phyloP scores from a whole-genome alignment of 2,888 invertebrate species.

The Megaustenia siamemsis region DNA sequence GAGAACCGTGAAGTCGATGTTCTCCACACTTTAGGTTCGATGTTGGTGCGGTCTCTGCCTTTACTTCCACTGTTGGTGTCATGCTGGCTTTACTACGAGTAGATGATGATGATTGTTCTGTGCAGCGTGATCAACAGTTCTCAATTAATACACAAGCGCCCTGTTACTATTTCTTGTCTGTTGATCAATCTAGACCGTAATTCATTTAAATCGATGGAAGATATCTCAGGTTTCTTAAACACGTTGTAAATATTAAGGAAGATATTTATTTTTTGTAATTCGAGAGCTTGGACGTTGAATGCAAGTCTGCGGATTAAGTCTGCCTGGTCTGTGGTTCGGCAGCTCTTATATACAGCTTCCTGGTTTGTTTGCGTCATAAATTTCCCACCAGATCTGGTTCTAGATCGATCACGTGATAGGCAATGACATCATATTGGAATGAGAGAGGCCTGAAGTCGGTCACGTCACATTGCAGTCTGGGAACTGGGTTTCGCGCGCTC shows the following conservation, averaged over 20 bases:
- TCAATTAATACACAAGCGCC: too few species aligned
- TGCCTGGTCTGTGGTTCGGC: background rate
- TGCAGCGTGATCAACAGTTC: too few species aligned
- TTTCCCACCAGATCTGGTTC: background rate
- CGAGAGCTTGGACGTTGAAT: too few species aligned
- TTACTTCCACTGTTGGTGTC: conserved; percentile 30
- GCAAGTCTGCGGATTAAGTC: background rate
- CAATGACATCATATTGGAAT: background rate
- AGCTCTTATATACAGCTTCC: conserved; percentile 2
- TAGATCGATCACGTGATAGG: background rate
- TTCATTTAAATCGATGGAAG: too few species aligned
- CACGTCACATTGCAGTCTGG: conserved; percentile 24
- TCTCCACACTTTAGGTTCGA: background rate
- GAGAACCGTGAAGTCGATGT: background rate
- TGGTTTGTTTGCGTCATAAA: background rate
- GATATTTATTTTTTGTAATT: too few species aligned
- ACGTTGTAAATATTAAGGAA: too few species aligned
- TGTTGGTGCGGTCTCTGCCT: background rate
- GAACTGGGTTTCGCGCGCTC: background rate
- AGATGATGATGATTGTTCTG: background rate
- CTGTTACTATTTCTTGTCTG: too few species aligned
- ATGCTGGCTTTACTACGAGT: background rate
- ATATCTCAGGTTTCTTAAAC: too few species aligned
- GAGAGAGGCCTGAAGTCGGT: background rate
- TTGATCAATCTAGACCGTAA: too few species aligned